A percentile compares a stretch with the other conserved stretches of the same genome.
These are phyloP conservation scores for Sciurus carolinensis DNA, from an alignment of 2,797 vertebrate genomes.

Conservation along the genomic window DNA sequence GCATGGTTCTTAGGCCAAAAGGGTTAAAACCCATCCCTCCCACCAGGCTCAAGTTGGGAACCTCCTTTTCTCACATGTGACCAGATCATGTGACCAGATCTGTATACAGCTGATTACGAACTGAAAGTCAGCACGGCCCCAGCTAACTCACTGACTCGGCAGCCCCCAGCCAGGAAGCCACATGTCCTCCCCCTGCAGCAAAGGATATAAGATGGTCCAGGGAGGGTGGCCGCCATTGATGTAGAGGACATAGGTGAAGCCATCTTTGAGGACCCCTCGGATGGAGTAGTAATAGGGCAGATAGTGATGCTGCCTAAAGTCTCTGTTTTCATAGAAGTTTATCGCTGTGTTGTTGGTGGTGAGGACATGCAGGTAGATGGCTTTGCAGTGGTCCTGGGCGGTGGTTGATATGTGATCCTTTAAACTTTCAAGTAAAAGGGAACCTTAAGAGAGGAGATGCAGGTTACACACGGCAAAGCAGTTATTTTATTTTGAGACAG, in stretches of 20 bases:
- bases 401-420: conserved; percentile 99
- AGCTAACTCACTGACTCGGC: background rate
- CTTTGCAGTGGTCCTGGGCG: conserved; percentile 99
- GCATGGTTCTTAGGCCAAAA: background rate
- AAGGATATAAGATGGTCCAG: conserved; percentile 99
- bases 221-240: conserved; percentile 98
- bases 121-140: background rate
- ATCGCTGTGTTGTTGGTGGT: conserved; percentile 99
- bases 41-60: background rate
- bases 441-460: conserved; percentile 90
- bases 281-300: conserved; percentile 99
- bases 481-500: background rate
- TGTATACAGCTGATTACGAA: background rate
- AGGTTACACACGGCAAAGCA: background rate
- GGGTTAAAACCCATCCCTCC: background rate
- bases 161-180: background rate
- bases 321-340: conserved; percentile 99
- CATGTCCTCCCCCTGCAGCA: conserved; percentile 28
- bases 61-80: background rate
- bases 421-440: conserved; percentile 97
- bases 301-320: conserved; percentile 99
- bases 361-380: conserved; percentile 98
- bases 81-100: background rate
- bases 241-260: conserved; percentile 99
- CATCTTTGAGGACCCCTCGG: conserved; percentile 98